Base-by-base conservation (phyloP, 2,888 invertebrate genomes). In the Liopterus haemorrhoidalis region DNA sequence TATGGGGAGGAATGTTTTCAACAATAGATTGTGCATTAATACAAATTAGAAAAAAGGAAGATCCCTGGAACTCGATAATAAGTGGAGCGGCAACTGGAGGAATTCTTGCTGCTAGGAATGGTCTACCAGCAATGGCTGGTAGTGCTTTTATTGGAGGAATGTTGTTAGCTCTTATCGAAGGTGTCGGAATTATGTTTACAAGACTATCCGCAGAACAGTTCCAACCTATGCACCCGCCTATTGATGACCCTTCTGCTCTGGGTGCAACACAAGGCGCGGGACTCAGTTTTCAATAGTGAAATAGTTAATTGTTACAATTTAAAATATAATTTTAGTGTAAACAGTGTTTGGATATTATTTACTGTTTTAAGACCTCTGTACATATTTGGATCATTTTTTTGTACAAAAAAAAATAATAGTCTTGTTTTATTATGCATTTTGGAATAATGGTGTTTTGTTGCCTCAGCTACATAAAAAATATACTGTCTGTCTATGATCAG, bases 1-100 rank as follows among this genome's bases (percentile, higher is more conserved):
- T 97, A 0, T 99, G 99, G 99, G 99, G 97, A 52, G 94, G 94
- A 33, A 84, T 94, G 76, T 99, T 97, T 66, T 95, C 95, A 21
- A 91, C 93, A 36, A 93, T 96, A 55, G 99, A 99, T 68, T 99
- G 99, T 66, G 82, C 91, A 11, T 69, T 99, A 55, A 92, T 95
- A 9, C 89, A 92, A 63, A 70, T 92, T 52, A 74, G 96, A 50
- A 85, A 92, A 70, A 97, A 95, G 65, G 97, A 97, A 72, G 97
- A 99, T 65, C 96, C 97, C 0, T 95, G 95, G 92, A 97, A 91
- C 65, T 90, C 90, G 0, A 91, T 93, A 18, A 86, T 89, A 59
- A 90, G 90, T 67, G 99, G 97, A 1, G 95, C 95, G 5, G 79
- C 91, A 0, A 99, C 99, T 18, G 97, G 99, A 41, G 97, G 92